Conservation (phyloP, 2,113 vertebrate species). For the Lamprotornis superbus region DNA sequence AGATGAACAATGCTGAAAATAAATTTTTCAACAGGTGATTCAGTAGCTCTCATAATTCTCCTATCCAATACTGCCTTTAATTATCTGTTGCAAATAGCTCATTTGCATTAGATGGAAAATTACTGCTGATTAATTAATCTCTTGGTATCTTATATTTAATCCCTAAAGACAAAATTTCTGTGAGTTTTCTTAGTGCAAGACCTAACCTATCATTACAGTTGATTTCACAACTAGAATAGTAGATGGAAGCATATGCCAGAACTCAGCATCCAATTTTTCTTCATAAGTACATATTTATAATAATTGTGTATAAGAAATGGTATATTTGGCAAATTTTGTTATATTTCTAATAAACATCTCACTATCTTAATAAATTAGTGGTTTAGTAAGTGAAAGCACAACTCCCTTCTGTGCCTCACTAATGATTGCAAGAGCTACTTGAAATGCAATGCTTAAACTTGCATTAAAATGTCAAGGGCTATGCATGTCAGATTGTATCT, state of each 20-base stretch:
- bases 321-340: neutral
- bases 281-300: neutral
- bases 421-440: constrained; percentile 61
- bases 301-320: neutral
- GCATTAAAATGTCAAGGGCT: constrained; percentile 73
- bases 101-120: constrained; percentile 19
- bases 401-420: constrained; percentile 27
- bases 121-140: constrained; percentile 38
- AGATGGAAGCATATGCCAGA: neutral
- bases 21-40: constrained; percentile 13
- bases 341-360: constrained; percentile 46
- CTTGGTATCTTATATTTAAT: neutral
- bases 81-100: constrained; percentile 10
- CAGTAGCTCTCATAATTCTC: neutral
- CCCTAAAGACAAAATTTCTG: neutral
- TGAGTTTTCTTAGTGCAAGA: neutral
- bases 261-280: neutral
- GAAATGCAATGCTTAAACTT: constrained; percentile 68
- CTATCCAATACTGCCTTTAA: neutral
- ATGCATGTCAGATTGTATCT: constrained; percentile 60
- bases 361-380: constrained; percentile 48
- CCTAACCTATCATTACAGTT: neutral
- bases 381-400: constrained; percentile 45
- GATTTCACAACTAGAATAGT: constrained; percentile 2
- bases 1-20: neutral